A percentile compares a stretch with the other conserved stretches of the same genome.
phyloP scores from a whole-genome alignment of 2,113 vertebrate species.

The Carlito syrichta region DNA sequence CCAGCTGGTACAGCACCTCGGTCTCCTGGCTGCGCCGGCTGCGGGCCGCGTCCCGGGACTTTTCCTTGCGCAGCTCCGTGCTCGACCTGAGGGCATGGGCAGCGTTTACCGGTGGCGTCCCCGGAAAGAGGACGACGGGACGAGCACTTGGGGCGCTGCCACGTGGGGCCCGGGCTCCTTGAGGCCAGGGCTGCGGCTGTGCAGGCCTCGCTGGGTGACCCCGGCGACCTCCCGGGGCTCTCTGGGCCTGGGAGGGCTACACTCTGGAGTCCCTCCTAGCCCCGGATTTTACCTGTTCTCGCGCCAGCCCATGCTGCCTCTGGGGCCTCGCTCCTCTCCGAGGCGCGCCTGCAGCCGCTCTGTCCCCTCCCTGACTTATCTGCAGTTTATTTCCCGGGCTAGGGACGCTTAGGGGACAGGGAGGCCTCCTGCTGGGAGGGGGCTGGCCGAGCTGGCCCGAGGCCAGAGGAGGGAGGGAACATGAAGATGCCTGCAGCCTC shows the following conservation, averaged over 20 bases:
- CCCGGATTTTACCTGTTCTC: conserved; percentile 27
- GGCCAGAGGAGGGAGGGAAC: conserved; percentile 1
- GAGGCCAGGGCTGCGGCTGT: neutral
- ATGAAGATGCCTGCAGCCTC: neutral
- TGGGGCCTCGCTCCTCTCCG: neutral
- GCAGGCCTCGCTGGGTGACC: neutral
- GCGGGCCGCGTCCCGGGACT: conserved; percentile 91
- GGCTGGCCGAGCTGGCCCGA: neutral
- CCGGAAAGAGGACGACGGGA: neutral
- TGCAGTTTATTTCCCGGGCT: neutral
- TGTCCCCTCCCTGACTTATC: conserved; percentile 55
- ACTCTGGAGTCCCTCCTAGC: neutral
- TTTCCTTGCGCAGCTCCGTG: conserved; percentile 90
- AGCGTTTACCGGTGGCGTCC: neutral
- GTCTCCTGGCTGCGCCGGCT: conserved; percentile 91
- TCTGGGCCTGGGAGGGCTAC: neutral
- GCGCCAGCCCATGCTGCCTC: conserved; percentile 5
- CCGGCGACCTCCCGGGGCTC: too few relatives aligned
- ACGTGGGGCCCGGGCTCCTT: neutral
- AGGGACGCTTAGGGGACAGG: neutral
- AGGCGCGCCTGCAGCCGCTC: neutral
- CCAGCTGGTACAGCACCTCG: conserved; percentile 91
- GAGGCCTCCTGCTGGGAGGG: conserved; percentile 58
- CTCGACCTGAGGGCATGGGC: conserved; percentile 80
- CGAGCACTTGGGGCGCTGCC: neutral